Evolutionary conservation across 2,888 invertebrate species (phyloP).

Genomic region (Melolontha melolontha): DNA sequence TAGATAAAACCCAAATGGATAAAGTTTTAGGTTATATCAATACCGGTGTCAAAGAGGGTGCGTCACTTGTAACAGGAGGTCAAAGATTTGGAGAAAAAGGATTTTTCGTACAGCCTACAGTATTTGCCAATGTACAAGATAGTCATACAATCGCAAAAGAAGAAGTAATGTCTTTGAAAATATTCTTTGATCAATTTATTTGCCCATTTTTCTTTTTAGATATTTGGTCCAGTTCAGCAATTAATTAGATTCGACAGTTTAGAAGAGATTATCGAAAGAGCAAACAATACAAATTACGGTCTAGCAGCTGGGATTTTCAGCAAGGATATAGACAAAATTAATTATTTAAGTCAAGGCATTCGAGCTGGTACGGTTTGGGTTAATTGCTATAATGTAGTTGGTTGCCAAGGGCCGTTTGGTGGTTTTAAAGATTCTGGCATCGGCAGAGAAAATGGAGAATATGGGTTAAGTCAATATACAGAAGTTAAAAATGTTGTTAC

Average conservation of each 20-base stretch:
- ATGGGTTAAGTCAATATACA: constrained; percentile 92
- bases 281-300: constrained; percentile 92
- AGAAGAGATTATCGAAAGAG: constrained; percentile 89
- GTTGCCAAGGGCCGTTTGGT: constrained; percentile 91
- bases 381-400: constrained; percentile 91
- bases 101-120: constrained; percentile 89
- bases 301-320: constrained; percentile 95
- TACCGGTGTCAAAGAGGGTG: constrained; percentile 86
- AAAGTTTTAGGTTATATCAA: constrained; percentile 87
- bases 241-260: constrained; percentile 87
- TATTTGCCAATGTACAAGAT: constrained; percentile 87
- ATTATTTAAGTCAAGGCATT: constrained; percentile 81
- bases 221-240: constrained; percentile 97
- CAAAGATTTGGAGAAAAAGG: constrained; percentile 75
- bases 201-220: constrained; percentile 63
- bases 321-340: constrained; percentile 90
- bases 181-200: too few species aligned
- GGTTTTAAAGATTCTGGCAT: constrained; percentile 97
- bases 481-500: constrained; percentile 92
- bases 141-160: constrained; percentile 86
- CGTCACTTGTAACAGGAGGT: constrained; percentile 84
- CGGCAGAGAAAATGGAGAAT: constrained; percentile 95
- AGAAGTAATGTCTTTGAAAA: constrained; percentile 63
- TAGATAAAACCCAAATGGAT: constrained; percentile 84
- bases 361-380: constrained; percentile 90